Conservation (phyloP, 2,797 vertebrate genomes). For the Halcyon leucocephala region DNA sequence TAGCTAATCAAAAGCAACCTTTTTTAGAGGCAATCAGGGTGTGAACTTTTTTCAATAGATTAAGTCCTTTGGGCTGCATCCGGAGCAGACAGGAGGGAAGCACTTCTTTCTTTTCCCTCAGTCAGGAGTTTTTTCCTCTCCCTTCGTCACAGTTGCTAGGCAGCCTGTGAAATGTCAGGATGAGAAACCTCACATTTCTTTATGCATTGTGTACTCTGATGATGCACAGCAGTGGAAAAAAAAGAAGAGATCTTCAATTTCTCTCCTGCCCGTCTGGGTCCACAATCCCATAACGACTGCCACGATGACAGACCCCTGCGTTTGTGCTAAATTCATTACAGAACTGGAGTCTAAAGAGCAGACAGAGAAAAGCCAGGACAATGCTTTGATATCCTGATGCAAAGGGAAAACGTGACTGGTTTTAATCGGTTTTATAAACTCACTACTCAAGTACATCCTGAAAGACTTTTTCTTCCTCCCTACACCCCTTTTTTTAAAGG, state of each 20-base stretch:
- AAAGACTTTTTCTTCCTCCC: not conserved
- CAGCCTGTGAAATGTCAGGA: slow-evolving; percentile 27
- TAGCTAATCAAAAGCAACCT: not conserved
- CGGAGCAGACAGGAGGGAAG: not conserved
- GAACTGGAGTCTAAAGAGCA: not conserved
- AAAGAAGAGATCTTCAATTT: not conserved
- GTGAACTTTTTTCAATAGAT: not conserved
- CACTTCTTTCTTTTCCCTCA: not conserved
- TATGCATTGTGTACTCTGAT: not conserved
- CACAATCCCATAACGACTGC: not conserved
- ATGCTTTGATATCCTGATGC: not conserved
- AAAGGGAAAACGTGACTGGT: not conserved
- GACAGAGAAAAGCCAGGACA: not conserved
- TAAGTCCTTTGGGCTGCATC: not conserved
- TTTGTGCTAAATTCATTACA: not conserved
- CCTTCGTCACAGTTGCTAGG: not conserved
- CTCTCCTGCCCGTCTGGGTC: not conserved
- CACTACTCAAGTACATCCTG: not conserved
- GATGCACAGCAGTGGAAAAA: not conserved
- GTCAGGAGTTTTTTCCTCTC: slow-evolving; percentile 6
- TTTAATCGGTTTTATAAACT: not conserved
- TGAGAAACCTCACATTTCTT: slow-evolving; percentile 12
- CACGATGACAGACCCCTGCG: not conserved
- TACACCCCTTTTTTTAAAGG: not conserved
- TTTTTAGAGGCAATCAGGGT: not conserved